Base-by-base conservation (phyloP, 2,888 invertebrate species). In the Euclidia mi region DNA sequence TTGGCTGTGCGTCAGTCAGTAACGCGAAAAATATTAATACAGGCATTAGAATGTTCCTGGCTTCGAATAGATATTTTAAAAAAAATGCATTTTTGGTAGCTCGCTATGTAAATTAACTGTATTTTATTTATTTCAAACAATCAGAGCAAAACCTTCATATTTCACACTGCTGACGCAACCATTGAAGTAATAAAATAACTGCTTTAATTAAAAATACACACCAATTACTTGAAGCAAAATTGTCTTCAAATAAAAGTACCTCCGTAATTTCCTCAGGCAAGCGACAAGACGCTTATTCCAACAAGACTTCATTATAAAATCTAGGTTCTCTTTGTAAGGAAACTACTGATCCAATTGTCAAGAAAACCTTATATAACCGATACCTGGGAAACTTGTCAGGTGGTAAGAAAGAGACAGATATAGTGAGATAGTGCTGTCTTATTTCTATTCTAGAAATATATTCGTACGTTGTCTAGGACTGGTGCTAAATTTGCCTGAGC, bases 281-380 rank as follows among this genome's bases (percentile, higher is more conserved):
- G n/a, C 20, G 18, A 20, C n/a, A 25, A 25, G 3, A 40, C 40
- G 11, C 11, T 20, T 20, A 10, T 37, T 42, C 14, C 10, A 18
- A 25, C 35, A 38, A 32, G 32, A n/a, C 11, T 32, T 18, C 15
- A 28, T 34, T 35, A 11, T 49, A 29, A 43, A 49, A 37, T 15
- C 42, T 29, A 29, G 35, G 2, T 75, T 69, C 68, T 78, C 68
- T 78, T 82, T 81, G 71, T 40, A 29, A 52, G 29, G 40, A 18
- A 47, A 51, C 50, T 31, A 57, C 50, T 57, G 18, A 46, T 51
- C 43, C 57, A 57, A 40, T 57, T 57, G 38, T n/a, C 31, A 35
- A 46, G 42, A 37, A 43, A 46, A 18, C 47, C 11, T 50, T 44
- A 31, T 38, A 14, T 34, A 38, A 44, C 20, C 45, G 12, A 29